These are phyloP conservation scores for Clupea harengus DNA, from an alignment of 2,113 vertebrate species.

Conservation along the genomic window DNA sequence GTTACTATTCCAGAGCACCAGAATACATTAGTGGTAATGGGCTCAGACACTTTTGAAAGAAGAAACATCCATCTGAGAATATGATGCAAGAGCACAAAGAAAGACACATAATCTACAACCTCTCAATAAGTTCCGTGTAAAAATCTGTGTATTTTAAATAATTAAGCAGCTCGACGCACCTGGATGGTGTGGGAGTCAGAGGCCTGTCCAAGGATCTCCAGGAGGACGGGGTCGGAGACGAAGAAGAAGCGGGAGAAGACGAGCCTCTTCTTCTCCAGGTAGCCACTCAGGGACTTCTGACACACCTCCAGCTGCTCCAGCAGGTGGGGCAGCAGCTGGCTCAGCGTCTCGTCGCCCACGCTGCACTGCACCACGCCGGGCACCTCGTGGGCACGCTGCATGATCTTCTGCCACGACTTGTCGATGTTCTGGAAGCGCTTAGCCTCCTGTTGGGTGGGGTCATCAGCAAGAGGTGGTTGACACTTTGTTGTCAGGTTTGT, in stretches of 20 bases:
- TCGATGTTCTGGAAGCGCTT: slow-evolving; percentile 84
- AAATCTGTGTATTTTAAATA: no score
- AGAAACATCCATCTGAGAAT: neutral
- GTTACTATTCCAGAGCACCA: neutral
- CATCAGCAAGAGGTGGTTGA: no score
- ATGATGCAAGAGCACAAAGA: neutral
- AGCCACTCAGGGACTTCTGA: slow-evolving; percentile 76
- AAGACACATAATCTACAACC: neutral
- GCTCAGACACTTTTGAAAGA: neutral
- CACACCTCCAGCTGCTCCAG: slow-evolving; percentile 78
- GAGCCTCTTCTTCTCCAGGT: slow-evolving; percentile 63
- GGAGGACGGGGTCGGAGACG: slow-evolving; percentile 59
- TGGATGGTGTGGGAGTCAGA: slow-evolving; percentile 64
- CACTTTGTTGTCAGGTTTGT: neutral
- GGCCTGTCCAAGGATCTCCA: slow-evolving; percentile 64
- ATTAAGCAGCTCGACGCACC: slow-evolving; percentile 29
- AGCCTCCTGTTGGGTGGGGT: slow-evolving; percentile 69
- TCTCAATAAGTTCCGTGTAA: neutral
- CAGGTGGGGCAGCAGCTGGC: slow-evolving; percentile 74
- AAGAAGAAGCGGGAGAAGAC: slow-evolving; percentile 64
- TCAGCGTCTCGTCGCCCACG: slow-evolving; percentile 79
- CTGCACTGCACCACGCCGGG: slow-evolving; percentile 78
- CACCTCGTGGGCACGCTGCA: slow-evolving; percentile 78
- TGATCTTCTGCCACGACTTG: slow-evolving; percentile 83
- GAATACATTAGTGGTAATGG: neutral